Percentiles rank a stretch among this genome's conserved stretches.
Evolutionary conservation across 2,797 vertebrate species (phyloP).

Genomic region (Brachyalestes nurse): DNA sequence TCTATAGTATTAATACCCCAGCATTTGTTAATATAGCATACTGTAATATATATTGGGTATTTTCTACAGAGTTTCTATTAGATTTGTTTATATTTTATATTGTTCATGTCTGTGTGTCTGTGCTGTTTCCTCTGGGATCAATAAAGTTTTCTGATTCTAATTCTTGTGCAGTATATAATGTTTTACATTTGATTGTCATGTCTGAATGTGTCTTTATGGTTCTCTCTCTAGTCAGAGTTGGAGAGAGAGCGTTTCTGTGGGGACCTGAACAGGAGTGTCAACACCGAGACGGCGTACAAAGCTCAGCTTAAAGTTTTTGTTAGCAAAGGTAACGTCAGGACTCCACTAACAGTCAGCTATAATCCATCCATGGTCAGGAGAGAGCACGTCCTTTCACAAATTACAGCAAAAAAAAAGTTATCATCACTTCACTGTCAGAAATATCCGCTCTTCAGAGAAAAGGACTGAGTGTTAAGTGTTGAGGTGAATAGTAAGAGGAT

Average conservation of each 20-base stretch:
- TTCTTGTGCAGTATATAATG: not conserved
- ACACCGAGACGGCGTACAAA: constrained; percentile 70
- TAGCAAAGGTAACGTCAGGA: constrained; percentile 75
- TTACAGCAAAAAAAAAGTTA: not conserved
- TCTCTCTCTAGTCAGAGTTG: constrained; percentile 68
- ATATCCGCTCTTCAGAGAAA: not conserved
- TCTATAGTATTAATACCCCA: no score
- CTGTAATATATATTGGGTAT: no score
- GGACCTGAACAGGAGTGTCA: constrained; percentile 67
- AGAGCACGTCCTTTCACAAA: not conserved
- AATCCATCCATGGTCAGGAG: not conserved
- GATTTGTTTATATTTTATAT: no score
- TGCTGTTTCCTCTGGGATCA: no score
- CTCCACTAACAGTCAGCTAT: not conserved
- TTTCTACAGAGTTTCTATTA: no score
- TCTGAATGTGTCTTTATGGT: not conserved
- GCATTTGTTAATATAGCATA: no score
- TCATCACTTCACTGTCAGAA: not conserved
- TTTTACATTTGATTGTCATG: not conserved
- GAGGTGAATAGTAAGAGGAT: not conserved
- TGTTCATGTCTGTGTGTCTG: no score
- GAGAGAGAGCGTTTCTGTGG: constrained; percentile 72
- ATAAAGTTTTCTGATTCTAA: no score
- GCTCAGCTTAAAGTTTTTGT: constrained; percentile 75
- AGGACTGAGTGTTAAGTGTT: not conserved